A percentile compares a stretch with the other conserved stretches of the same genome.
Evolutionary conservation across 2,113 vertebrate genomes (phyloP).

Genomic region (Chinchilla lanigera): DNA sequence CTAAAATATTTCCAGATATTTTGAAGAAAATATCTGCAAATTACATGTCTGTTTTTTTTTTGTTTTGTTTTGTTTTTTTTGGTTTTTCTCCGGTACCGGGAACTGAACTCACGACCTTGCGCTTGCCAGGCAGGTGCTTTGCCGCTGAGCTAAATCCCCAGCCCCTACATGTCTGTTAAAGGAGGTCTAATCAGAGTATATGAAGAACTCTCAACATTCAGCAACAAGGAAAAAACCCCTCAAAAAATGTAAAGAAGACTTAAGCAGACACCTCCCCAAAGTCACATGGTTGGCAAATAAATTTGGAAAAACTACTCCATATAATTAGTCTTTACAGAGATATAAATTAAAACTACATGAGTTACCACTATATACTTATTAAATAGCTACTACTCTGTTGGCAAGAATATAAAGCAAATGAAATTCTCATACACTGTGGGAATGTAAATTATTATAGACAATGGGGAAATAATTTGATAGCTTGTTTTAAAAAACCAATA

Average conservation of each 20-base stretch:
- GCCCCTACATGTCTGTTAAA: background rate
- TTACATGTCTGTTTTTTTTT: background rate
- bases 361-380: background rate
- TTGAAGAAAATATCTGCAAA: background rate
- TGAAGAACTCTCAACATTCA: background rate
- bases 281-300: background rate
- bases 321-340: background rate
- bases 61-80: too few relatives aligned
- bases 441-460: background rate
- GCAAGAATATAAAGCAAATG: background rate
- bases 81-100: too few relatives aligned
- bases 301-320: background rate
- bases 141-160: too few relatives aligned
- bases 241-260: background rate
- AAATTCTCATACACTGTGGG: background rate
- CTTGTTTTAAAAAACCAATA: background rate
- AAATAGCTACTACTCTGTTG: background rate
- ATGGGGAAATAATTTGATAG: background rate
- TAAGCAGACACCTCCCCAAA: background rate
- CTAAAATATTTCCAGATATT: slow-evolving; percentile 1
- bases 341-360: background rate
- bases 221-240: background rate
- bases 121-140: too few relatives aligned
- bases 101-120: too few relatives aligned
- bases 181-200: background rate